Base-by-base conservation (phyloP, 2,888 invertebrate species). In the Cheilosia scutellata region DNA sequence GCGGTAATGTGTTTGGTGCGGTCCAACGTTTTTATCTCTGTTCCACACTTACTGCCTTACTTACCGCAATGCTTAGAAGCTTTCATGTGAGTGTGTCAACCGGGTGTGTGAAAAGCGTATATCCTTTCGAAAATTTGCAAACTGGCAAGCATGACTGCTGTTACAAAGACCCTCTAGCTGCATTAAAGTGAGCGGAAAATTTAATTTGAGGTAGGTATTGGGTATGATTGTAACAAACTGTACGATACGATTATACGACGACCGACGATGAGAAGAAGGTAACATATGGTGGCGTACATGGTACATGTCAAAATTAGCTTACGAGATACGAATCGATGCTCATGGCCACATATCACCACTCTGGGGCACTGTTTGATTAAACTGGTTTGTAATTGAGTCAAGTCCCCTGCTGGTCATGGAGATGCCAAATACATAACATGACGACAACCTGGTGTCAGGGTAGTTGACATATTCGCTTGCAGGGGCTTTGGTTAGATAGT, bases 121-220 rank as follows among this genome's bases (percentile, higher is more conserved):
- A 42, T 9, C 51, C 37, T 72, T 65, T 51, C 33, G 42, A 63
- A 57, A 68, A 66, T 37, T 57, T 16, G 33, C 53, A 62, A 55
- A 71, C 40, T 16, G 16, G 33, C 49, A 53, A 31, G 33, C 62
- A 62, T 78, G 57, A 31, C 27, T 68, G 44, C 11, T 63, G 57
- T 29, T 51, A 16, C 65, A 75, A 65, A 47, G 40, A 65, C 37
- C 4, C 11, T 37, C 70, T 65, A 70, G 65, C 74, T 75, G 79
- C 83, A 79, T 55, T 68, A 74, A 37, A 78, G 42, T 74, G 72
- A 83, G 66, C 63, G 57, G 72, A 79, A 83, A 74, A 78, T 74
- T 72, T 58, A 55, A 83, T 74, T 63, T 78, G 5, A 33, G 37
- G 27, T 27, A 27, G 42, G 49, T 49, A 66, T 40, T 42, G 47